A percentile compares a stretch with the other conserved stretches of the same genome.
phyloP scores from a whole-genome alignment of 2,888 invertebrate species.

The Phyllotreta cruciferae region DNA sequence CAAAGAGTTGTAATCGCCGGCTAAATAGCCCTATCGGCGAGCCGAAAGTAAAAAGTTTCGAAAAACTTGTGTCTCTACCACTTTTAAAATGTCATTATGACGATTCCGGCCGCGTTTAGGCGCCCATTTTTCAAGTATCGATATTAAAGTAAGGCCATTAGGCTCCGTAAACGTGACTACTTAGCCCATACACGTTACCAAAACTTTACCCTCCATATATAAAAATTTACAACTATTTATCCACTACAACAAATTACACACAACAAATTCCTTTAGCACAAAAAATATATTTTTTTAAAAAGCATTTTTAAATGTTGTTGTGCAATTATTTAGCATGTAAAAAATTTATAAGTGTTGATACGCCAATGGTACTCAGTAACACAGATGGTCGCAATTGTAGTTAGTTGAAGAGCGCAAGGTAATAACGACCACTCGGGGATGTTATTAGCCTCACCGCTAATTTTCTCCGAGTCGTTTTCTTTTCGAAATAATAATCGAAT shows the following conservation, averaged over 20 bases:
- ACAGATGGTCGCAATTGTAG: conserved; percentile 35
- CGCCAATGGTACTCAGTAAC: conserved; percentile 4
- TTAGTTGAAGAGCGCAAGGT: conserved; percentile 16
- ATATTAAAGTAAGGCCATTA: conserved; percentile 34
- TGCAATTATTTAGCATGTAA: neutral
- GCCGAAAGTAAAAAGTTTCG: conserved; percentile 33
- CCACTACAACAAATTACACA: too few relatives aligned
- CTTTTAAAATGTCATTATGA: conserved; percentile 52
- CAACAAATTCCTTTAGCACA: too few relatives aligned
- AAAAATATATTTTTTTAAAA: too few relatives aligned
- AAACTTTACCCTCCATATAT: too few relatives aligned
- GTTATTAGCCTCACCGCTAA: conserved; percentile 32
- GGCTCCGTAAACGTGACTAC: conserved; percentile 1
- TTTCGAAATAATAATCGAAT: conserved; percentile 41
- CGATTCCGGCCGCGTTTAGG: conserved; percentile 41
- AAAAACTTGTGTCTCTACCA: conserved; percentile 45
- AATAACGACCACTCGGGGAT: conserved; percentile 28
- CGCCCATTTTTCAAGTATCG: conserved; percentile 43
- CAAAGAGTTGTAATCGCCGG: conserved; percentile 40
- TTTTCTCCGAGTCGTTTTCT: conserved; percentile 30
- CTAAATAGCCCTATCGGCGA: conserved; percentile 41
- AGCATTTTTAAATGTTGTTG: too few relatives aligned
- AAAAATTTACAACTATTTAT: too few relatives aligned
- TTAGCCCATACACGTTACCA: too few relatives aligned
- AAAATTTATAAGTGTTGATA: neutral